Conservation (phyloP, 2,888 invertebrate species). For the Epicampocera succincta region DNA sequence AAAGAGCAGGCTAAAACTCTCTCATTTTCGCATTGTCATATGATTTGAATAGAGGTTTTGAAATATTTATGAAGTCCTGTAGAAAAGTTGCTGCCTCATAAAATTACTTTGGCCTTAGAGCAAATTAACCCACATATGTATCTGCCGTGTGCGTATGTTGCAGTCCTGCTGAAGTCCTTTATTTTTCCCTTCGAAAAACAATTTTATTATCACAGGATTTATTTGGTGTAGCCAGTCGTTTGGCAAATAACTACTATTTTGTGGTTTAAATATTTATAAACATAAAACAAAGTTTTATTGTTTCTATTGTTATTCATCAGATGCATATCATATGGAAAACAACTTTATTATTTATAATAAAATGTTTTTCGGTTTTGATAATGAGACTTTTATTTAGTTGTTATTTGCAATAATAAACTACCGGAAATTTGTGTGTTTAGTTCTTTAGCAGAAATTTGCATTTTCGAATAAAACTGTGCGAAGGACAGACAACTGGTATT, state of each 20-base stretch:
- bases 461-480: slow-evolving; percentile 31
- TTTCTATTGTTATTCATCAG: slow-evolving; percentile 24
- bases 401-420: slow-evolving; percentile 55
- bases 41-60: too few relatives aligned
- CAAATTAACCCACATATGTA: neutral
- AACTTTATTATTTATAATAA: slow-evolving; percentile 54
- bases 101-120: too few relatives aligned
- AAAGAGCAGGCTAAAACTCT: too few relatives aligned
- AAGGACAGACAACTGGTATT: slow-evolving; percentile 3
- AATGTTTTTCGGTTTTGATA: slow-evolving; percentile 42
- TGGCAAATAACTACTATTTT: slow-evolving; percentile 58
- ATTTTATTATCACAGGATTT: slow-evolving; percentile 58
- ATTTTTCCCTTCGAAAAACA: neutral
- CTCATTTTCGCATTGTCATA: too few relatives aligned
- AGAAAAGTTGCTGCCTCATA: too few relatives aligned
- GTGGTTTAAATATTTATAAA: slow-evolving; percentile 62
- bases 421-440: slow-evolving; percentile 66
- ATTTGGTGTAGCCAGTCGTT: slow-evolving; percentile 22
- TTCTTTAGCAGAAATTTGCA: slow-evolving; percentile 50
- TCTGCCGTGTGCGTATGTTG: too few relatives aligned
- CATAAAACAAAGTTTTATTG: slow-evolving; percentile 71
- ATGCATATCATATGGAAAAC: slow-evolving; percentile 48
- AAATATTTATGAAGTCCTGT: too few relatives aligned
- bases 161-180: neutral
- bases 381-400: slow-evolving; percentile 48